Conservation (phyloP, 2,888 invertebrate genomes). For the Polymixis lichenea region DNA sequence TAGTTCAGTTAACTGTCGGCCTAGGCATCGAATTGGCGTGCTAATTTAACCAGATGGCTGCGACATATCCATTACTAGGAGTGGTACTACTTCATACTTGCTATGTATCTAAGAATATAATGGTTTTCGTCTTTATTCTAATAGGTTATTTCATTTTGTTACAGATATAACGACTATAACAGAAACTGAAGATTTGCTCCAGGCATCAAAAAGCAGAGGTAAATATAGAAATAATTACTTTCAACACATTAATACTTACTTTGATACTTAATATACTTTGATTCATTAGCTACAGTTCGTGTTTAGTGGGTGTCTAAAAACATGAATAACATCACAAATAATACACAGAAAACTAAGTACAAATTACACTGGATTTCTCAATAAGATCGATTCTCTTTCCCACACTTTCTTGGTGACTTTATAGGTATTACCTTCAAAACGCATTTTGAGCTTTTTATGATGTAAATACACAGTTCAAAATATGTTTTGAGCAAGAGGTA, state of each 20-base stretch:
- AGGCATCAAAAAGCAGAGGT: conserved; percentile 28
- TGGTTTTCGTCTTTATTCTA: background rate
- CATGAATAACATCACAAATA: background rate
- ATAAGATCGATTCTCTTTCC: background rate
- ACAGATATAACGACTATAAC: conserved; percentile 31
- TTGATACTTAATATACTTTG: too few species aligned
- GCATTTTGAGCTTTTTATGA: background rate
- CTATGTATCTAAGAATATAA: too few species aligned
- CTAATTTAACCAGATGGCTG: too few species aligned
- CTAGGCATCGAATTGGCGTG: too few species aligned
- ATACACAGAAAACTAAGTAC: background rate
- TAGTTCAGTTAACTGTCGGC: too few species aligned
- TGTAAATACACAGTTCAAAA: too few species aligned
- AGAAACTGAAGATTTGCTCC: conserved; percentile 10
- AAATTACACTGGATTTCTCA: background rate
- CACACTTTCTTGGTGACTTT: too few species aligned
- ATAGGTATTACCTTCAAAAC: background rate
- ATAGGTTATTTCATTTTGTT: conserved; percentile 28
- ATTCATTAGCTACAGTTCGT: background rate
- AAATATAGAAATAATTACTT: conserved; percentile 10
- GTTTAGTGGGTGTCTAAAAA: conserved; percentile 2
- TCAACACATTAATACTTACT: background rate
- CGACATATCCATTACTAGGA: too few species aligned
- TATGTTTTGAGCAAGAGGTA: too few species aligned
- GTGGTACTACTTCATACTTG: too few species aligned